phyloP scores from a whole-genome alignment of 2,888 invertebrate species.

The Pyrocoelia pectoralis region DNA sequence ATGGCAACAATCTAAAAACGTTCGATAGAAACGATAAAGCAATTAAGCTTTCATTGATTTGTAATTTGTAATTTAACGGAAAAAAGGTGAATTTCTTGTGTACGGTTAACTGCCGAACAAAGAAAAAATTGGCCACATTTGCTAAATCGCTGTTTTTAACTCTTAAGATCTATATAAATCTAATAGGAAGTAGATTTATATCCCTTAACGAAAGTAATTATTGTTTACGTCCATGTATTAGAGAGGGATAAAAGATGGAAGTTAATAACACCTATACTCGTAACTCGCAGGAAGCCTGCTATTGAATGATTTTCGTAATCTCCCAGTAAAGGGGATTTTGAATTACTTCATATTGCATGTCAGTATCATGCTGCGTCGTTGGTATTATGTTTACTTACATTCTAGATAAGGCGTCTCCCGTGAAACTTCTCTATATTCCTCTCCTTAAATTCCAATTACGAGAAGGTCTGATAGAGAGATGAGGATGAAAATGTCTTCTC shows the following conservation, averaged over 20 bases:
- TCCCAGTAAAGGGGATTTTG: background rate
- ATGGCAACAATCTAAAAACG: no score
- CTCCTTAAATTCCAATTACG: conserved; percentile 35
- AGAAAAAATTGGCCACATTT: conserved; percentile 24
- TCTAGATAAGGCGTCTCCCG: conserved; percentile 28
- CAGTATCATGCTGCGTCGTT: conserved; percentile 24
- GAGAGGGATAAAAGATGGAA: background rate
- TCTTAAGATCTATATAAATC: conserved; percentile 9
- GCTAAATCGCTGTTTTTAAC: conserved; percentile 17
- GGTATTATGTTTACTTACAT: conserved; percentile 31
- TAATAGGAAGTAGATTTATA: conserved; percentile 19
- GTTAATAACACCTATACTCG: background rate
- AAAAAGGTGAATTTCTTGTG: background rate
- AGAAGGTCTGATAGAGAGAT: conserved; percentile 24
- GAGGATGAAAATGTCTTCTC: conserved; percentile 27
- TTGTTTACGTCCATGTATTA: conserved; percentile 3
- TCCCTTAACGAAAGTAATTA: conserved; percentile 17
- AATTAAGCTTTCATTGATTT: no score
- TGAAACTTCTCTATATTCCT: conserved; percentile 27
- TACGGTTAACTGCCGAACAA: conserved; percentile 6
- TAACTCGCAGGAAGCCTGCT: background rate
- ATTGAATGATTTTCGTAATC: background rate
- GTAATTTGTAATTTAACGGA: background rate
- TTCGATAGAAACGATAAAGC: no score
- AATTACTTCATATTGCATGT: conserved; percentile 29